These are phyloP conservation scores for Cephus cinctus DNA, from an alignment of 1,140 invertebrate species.

Conservation along the genomic window DNA sequence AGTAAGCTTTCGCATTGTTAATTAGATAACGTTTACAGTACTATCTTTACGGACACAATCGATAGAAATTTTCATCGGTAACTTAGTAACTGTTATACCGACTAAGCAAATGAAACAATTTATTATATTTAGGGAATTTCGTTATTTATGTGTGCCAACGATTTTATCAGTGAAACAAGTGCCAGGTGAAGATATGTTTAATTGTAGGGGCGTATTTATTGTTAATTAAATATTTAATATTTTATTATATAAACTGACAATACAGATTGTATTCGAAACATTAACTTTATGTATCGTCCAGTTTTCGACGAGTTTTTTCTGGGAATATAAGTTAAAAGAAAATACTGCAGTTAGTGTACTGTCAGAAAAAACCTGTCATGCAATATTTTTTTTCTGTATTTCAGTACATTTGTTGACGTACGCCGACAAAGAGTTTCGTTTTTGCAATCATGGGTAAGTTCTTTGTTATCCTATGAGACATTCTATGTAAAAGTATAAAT, in stretches of 20 bases:
- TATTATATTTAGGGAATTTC: too few relatives aligned
- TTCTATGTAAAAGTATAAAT: background rate
- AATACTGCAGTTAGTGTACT: conserved; percentile 1
- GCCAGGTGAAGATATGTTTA: conserved; percentile 4
- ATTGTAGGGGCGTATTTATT: conserved; percentile 14
- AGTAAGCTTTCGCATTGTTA: too few relatives aligned
- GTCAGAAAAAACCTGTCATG: conserved; percentile 19
- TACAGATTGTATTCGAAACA: background rate
- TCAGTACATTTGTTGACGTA: conserved; percentile 5
- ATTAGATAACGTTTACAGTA: too few relatives aligned
- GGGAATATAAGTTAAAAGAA: background rate
- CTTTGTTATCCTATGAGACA: background rate
- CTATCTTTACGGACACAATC: too few relatives aligned
- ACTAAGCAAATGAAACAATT: too few relatives aligned
- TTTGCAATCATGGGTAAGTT: conserved; percentile 17
- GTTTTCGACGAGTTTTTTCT: conserved; percentile 1
- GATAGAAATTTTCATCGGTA: too few relatives aligned
- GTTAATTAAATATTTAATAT: conserved; percentile 7
- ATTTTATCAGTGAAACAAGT: background rate
- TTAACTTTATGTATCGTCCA: background rate
- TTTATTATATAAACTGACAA: background rate
- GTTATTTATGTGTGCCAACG: too few relatives aligned
- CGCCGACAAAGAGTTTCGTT: background rate
- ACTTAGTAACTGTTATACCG: too few relatives aligned
- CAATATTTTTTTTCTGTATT: conserved; percentile 9